Evolutionary conservation across 2,113 vertebrate species (phyloP).

Genomic region (Turdus rufiventris): DNA sequence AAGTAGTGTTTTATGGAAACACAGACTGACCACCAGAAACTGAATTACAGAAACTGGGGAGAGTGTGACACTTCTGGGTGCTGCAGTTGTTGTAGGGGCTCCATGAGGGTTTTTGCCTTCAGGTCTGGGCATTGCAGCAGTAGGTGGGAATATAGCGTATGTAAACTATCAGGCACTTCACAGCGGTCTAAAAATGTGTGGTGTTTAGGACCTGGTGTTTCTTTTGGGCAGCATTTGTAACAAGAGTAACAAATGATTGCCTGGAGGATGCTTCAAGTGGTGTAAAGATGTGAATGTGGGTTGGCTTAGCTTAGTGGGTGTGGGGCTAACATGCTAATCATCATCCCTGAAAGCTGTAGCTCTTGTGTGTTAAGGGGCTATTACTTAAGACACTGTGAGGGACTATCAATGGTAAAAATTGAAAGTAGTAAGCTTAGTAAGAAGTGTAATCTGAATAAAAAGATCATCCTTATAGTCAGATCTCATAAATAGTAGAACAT

Average conservation of each 20-base stretch:
- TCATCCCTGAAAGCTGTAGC: background rate
- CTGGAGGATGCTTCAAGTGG: background rate
- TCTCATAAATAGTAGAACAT: background rate
- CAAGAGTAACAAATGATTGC: background rate
- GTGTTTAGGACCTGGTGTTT: background rate
- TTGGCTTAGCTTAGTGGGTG: background rate
- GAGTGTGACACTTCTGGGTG: background rate
- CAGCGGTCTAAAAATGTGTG: background rate
- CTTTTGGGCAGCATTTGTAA: background rate
- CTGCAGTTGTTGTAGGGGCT: background rate
- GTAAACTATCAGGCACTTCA: background rate
- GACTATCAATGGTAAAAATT: background rate
- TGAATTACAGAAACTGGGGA: fast-evolving
- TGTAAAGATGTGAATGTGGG: background rate
- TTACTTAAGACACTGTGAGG: background rate
- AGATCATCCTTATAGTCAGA: background rate
- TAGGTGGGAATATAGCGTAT: background rate
- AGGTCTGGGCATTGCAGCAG: background rate
- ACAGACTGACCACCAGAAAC: background rate
- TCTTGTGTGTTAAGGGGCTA: background rate
- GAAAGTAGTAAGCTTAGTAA: background rate
- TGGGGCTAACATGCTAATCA: background rate
- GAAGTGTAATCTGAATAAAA: background rate
- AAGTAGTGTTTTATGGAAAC: background rate
- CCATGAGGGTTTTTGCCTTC: background rate